Conservation (phyloP, 2,888 invertebrate genomes). For the Diarsia dahlii region DNA sequence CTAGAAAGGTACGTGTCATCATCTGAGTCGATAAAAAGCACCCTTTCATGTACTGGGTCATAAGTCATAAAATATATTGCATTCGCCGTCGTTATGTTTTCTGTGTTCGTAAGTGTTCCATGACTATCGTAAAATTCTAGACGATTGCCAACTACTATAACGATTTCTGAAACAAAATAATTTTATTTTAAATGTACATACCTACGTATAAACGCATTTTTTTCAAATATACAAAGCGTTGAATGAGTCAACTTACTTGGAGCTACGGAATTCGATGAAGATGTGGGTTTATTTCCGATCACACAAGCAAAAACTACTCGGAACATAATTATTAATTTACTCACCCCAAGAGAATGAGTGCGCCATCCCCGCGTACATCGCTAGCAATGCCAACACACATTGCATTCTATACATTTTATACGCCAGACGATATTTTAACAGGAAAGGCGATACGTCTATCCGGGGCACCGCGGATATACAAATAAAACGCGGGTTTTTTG, state of each 20-base stretch:
- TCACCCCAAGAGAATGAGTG: conserved; percentile 9
- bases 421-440: neutral
- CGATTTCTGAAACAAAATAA: conserved; percentile 6
- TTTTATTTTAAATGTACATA: neutral
- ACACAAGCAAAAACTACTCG: neutral
- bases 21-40: conserved; percentile 1
- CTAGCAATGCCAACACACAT: neutral
- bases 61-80: conserved; percentile 2
- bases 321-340: neutral
- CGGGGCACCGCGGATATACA: neutral
- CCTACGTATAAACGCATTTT: too few species aligned
- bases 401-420: neutral
- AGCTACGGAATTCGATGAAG: neutral
- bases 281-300: neutral
- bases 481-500: neutral
- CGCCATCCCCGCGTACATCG: neutral
- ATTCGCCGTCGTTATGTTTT: neutral
- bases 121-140: conserved; percentile 9
- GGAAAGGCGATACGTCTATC: neutral
- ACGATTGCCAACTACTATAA: conserved; percentile 3
- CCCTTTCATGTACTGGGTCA: conserved; percentile 1
- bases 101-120: conserved; percentile 4
- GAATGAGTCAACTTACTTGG: neutral
- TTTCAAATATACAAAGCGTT: neutral
- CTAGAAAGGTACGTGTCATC: neutral